These are phyloP conservation scores for Fistularia commersonii DNA, from an alignment of 2,797 vertebrate genomes.

Conservation along the genomic window DNA sequence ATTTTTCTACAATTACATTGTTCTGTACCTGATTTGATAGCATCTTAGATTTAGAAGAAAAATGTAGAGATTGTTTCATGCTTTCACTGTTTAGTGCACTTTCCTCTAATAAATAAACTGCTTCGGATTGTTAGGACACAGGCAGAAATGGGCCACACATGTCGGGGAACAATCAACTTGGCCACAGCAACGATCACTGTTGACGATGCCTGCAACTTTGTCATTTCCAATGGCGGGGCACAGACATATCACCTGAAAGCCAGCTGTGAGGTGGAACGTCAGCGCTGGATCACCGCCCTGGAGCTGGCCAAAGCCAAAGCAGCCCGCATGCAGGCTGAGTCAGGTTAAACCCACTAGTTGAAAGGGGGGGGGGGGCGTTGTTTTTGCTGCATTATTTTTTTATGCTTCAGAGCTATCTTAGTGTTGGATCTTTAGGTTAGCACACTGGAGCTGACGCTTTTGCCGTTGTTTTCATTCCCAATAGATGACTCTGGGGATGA, in stretches of 20 bases:
- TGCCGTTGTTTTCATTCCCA: constrained; percentile 6
- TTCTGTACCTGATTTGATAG: no score
- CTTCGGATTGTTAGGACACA: constrained; percentile 79
- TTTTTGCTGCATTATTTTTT: no score
- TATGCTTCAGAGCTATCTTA: no score
- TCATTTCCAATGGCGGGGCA: constrained; percentile 93
- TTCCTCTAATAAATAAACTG: no score
- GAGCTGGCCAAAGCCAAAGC: constrained; percentile 96
- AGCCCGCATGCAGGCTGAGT: constrained; percentile 92
- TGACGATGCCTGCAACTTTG: constrained; percentile 98
- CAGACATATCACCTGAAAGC: constrained; percentile 98
- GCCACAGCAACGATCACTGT: constrained; percentile 93
- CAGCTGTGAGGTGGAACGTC: constrained; percentile 93
- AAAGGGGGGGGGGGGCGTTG: no score
- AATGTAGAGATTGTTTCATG: no score
- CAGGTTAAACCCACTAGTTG: constrained; percentile 69
- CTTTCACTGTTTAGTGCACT: no score
- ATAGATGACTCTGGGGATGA: constrained; percentile 94
- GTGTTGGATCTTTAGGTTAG: no score
- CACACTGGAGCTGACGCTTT: no score
- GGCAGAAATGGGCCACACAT: constrained; percentile 97
- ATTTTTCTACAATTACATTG: no score
- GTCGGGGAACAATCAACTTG: constrained; percentile 94
- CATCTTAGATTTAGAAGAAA: no score
- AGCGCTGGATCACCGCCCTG: constrained; percentile 94